phyloP scores from a whole-genome alignment of 1,140 invertebrate species.

The Leucophenga varia region DNA sequence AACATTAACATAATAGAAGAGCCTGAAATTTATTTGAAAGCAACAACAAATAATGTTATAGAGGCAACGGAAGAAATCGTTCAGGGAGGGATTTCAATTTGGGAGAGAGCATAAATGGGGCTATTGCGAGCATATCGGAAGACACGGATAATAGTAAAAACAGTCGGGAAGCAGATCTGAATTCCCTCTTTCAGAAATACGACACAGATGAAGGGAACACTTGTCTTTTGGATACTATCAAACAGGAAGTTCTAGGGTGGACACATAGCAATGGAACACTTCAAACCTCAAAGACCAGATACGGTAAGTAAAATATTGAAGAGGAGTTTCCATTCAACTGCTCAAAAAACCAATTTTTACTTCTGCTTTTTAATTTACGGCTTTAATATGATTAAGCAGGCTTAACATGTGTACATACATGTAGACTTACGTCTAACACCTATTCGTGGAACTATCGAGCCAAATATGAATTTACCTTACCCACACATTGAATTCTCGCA shows the following conservation, averaged over 20 bases:
- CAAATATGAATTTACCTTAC: neutral
- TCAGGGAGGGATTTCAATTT: too few relatives aligned
- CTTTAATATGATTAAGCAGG: conserved; percentile 1
- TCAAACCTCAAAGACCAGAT: conserved; percentile 4
- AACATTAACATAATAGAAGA: too few relatives aligned
- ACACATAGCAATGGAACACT: conserved; percentile 31
- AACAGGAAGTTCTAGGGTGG: conserved; percentile 38
- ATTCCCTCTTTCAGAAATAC: conserved; percentile 27
- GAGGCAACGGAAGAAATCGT: conserved; percentile 2
- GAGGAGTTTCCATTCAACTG: neutral
- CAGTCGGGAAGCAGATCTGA: too few relatives aligned
- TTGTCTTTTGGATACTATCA: conserved; percentile 34
- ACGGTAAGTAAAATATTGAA: conserved; percentile 16
- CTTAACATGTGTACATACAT: conserved; percentile 14
- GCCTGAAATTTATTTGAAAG: neutral
- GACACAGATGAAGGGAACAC: conserved; percentile 35
- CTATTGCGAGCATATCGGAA: too few relatives aligned
- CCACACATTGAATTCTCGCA: too few relatives aligned
- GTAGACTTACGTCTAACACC: conserved; percentile 19
- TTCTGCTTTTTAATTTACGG: neutral
- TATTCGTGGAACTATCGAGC: conserved; percentile 11
- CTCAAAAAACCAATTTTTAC: neutral
- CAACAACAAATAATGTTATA: neutral
- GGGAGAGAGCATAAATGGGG: too few relatives aligned
- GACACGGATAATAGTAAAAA: too few relatives aligned